A percentile compares a stretch with the other conserved stretches of the same genome.
phyloP scores from a whole-genome alignment of 2,888 invertebrate genomes.

The Siphonodentalium dalli region DNA sequence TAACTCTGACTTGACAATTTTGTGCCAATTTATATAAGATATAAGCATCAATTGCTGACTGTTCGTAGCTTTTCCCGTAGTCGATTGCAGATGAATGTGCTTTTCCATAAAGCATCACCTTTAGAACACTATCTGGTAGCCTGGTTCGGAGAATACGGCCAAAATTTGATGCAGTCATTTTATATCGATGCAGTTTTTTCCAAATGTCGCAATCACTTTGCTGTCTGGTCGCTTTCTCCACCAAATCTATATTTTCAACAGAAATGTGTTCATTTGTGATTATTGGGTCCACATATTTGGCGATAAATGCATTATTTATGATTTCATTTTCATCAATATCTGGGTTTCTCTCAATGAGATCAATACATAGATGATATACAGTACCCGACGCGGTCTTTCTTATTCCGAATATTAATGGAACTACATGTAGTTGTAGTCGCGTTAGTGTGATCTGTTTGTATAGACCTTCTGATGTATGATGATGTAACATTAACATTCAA shows the following conservation, averaged over 20 bases:
- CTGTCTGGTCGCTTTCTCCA: background rate
- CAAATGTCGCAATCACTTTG: background rate
- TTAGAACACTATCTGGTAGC: background rate
- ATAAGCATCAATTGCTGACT: background rate
- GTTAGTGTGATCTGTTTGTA: too few relatives aligned
- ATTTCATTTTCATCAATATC: background rate
- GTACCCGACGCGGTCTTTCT: too few relatives aligned
- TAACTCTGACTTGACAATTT: background rate
- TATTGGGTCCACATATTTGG: background rate
- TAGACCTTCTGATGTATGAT: too few relatives aligned
- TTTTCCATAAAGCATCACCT: background rate
- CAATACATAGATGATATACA: too few relatives aligned
- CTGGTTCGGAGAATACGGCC: background rate
- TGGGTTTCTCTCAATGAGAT: background rate
- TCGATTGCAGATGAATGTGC: slow-evolving; percentile 1
- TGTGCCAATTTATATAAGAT: background rate
- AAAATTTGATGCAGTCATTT: background rate
- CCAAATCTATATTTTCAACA: background rate
- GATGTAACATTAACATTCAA: too few relatives aligned
- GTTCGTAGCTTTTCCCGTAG: slow-evolving; percentile 4
- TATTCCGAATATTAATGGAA: too few relatives aligned
- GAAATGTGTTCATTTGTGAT: background rate
- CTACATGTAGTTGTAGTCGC: too few relatives aligned
- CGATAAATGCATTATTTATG: background rate
- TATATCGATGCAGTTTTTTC: background rate